Percentiles rank a stretch among this genome's conserved stretches.
Conservation (phyloP, 2,797 vertebrate genomes). For the Chrosomus eos region DNA sequence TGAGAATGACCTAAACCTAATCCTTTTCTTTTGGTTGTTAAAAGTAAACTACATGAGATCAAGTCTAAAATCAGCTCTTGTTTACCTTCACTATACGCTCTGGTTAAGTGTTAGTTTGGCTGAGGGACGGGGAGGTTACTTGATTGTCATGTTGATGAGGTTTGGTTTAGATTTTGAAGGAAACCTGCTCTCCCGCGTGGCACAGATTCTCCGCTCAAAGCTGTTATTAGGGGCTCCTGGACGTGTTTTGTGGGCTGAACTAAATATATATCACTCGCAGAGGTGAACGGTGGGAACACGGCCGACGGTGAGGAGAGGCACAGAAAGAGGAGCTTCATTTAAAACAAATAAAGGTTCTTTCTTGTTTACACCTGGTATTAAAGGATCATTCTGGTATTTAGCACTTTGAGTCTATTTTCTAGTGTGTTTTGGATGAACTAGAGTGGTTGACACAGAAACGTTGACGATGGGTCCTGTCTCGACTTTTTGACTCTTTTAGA, state of each 20-base stretch:
- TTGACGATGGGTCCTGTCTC: too few species aligned
- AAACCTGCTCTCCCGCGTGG: slow-evolving; percentile 46
- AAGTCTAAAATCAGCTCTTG: not conserved
- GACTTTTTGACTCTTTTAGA: too few species aligned
- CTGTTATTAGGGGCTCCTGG: slow-evolving; percentile 22
- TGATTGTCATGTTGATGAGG: not conserved
- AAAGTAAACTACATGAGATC: not conserved
- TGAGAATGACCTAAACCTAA: not conserved
- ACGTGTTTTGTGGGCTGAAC: slow-evolving; percentile 3
- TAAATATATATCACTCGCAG: slow-evolving; percentile 34
- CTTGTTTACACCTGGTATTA: too few species aligned
- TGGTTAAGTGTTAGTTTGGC: not conserved
- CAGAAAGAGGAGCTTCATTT: not conserved
- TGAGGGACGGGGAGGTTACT: not conserved
- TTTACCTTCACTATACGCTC: not conserved
- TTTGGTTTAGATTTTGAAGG: not conserved
- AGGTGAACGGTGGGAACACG: slow-evolving; percentile 19
- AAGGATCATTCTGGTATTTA: too few species aligned
- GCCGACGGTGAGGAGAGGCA: not conserved
- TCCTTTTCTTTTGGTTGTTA: not conserved
- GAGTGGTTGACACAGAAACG: too few species aligned
- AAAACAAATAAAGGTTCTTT: too few species aligned
- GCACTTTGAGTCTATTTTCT: too few species aligned
- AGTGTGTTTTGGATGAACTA: too few species aligned
- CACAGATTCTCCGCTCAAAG: slow-evolving; percentile 17